These are phyloP conservation scores for Syngnathus acus DNA, from an alignment of 2,797 vertebrate genomes.

Conservation along the genomic window DNA sequence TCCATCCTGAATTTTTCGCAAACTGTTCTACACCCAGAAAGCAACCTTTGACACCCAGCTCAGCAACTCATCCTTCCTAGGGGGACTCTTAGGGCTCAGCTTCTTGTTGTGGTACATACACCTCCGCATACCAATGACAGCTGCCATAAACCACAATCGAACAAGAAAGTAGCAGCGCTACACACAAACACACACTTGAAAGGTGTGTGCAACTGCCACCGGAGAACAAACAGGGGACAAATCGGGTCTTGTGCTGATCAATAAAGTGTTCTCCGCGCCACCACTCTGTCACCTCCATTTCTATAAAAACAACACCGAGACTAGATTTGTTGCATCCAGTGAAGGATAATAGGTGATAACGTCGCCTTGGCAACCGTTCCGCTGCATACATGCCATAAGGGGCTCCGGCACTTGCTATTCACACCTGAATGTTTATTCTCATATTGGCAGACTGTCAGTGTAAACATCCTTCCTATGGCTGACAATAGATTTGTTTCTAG, in stretches of 20 bases:
- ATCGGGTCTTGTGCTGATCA: constrained; percentile 52
- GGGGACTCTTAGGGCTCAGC: constrained; percentile 13
- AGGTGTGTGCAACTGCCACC: constrained; percentile 5
- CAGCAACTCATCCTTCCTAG: constrained; percentile 15
- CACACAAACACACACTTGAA: constrained; percentile 8
- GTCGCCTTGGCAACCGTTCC: constrained; percentile 57
- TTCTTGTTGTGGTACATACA: constrained; percentile 25
- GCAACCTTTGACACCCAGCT: constrained; percentile 27
- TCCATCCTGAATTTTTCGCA: not conserved
- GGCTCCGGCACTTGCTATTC: constrained; percentile 24
- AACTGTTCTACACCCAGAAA: constrained; percentile 20
- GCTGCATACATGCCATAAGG: constrained; percentile 22
- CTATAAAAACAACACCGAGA: constrained; percentile 42
- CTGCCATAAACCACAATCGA: constrained; percentile 47
- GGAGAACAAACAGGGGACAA: constrained; percentile 33
- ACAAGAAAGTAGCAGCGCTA: constrained; percentile 23
- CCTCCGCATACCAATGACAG: constrained; percentile 46
- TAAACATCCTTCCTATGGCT: constrained; percentile 41
- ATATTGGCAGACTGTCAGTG: constrained; percentile 42
- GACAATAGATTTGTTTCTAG: constrained; percentile 24
- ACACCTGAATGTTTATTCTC: constrained; percentile 28
- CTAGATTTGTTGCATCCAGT: constrained; percentile 50
- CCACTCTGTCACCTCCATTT: constrained; percentile 53
- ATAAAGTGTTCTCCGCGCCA: constrained; percentile 46
- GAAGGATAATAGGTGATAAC: constrained; percentile 56